A percentile compares a stretch with the other conserved stretches of the same genome.
Conservation (phyloP, 2,113 vertebrate genomes). For the Syrmaticus mikado region DNA sequence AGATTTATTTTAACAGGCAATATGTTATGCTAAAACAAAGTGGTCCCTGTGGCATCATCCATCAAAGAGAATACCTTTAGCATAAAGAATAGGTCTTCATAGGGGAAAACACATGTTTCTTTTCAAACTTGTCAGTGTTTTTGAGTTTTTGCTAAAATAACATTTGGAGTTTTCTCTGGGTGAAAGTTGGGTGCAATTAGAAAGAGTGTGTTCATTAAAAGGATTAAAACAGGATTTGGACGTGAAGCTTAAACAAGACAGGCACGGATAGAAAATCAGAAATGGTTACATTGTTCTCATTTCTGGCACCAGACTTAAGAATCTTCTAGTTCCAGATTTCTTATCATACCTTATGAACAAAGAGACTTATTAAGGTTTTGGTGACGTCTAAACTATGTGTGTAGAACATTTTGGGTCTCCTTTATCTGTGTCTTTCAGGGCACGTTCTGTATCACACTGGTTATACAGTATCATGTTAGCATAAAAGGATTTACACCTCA, state of each 20-base stretch:
- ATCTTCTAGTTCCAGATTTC: background rate
- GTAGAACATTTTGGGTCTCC: background rate
- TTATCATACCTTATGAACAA: background rate
- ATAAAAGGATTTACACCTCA: background rate
- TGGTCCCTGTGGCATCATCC: slow-evolving; percentile 22
- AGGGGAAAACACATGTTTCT: background rate
- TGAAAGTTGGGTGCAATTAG: background rate
- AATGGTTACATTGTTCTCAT: background rate
- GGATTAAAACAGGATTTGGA: background rate
- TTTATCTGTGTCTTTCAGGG: background rate
- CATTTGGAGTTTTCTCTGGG: background rate
- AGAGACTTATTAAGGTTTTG: background rate
- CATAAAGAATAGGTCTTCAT: background rate
- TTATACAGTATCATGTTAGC: background rate
- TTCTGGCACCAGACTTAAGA: background rate
- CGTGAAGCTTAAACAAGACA: background rate
- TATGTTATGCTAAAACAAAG: slow-evolving; percentile 40
- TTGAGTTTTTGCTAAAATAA: background rate
- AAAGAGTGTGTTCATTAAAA: background rate
- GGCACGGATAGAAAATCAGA: background rate
- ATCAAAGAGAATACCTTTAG: slow-evolving; percentile 20
- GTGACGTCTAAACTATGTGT: background rate
- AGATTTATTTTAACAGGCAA: slow-evolving; percentile 68
- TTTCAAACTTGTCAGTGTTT: background rate
- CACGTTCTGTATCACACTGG: background rate